Evolutionary conservation across 2,888 invertebrate genomes (phyloP), one percentile per base, ranked within the genome.

Genomic region (Oxytorus armatus): DNA sequence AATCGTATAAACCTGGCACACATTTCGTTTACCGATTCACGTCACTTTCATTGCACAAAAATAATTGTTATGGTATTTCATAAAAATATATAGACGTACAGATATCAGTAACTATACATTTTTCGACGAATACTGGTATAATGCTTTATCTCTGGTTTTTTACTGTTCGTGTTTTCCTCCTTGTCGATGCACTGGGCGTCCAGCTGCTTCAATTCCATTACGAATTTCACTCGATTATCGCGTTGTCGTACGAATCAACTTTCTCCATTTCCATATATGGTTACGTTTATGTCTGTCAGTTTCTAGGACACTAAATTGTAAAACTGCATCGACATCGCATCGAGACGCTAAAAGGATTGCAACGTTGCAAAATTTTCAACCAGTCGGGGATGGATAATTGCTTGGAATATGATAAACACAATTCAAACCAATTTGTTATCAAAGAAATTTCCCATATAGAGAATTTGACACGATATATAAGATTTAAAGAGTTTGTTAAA

Each of bases 81-180:
- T 73, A 83, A 83, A 83, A 83, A 83, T 83, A 83, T 81, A 72
- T 59, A 47, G 59, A 61, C 21, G 55, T 66, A 75, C 44, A 42
- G 36, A 61, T 72, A 63, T 57, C 42, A 29, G 59, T 75, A 51
- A 51, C 2, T 29, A 5, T 77, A 61, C 75, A 76, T 36, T 66
- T 68, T 18, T 75, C 57, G 36, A 59, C 59, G 65, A 79, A 66
- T 79, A 75, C 65, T 79, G 75, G n/a, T 70, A 59, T 25, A 44
- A 44, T 25, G 55, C 21, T 25, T 53, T 29, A 53, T 53, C 2
- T 21, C 18, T 21, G 7, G 5, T 51, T 23, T 23, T 66, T 25
- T 49, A 61, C 39, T 42, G 68, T 68, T 68, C 42, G 33, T 76
- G 66, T 16, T 51, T 47, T 69, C 11, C 39, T 66, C 11, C 4